Evolutionary conservation across 2,113 vertebrate species (phyloP).

Genomic region (Hippopotamus amphibius): DNA sequence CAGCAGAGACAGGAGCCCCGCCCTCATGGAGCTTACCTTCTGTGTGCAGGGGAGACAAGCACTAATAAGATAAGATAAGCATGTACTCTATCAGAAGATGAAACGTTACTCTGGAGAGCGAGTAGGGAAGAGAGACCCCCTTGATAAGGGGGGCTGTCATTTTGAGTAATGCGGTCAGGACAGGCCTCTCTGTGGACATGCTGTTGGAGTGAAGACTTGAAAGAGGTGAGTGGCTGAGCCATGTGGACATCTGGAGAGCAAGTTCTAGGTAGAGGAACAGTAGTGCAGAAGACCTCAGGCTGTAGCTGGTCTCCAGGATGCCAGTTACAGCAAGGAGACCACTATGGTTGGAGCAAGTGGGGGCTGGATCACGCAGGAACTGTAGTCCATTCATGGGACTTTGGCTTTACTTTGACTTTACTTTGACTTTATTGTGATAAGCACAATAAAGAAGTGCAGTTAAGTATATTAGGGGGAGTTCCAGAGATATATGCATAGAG

Average conservation of each 20-base stretch:
- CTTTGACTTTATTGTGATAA: background rate
- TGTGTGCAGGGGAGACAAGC: background rate
- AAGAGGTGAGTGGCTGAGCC: background rate
- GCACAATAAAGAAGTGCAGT: background rate
- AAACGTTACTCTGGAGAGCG: background rate
- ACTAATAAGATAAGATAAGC: background rate
- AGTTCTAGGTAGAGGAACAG: background rate
- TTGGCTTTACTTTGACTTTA: background rate
- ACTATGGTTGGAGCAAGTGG: no score
- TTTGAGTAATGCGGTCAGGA: background rate
- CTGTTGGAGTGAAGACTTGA: background rate
- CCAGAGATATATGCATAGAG: background rate
- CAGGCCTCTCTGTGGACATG: background rate
- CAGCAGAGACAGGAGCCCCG: rapidly evolving
- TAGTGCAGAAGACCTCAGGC: background rate
- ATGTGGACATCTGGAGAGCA: background rate
- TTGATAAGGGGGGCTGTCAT: background rate
- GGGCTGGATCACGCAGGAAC: background rate
- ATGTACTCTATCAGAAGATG: background rate
- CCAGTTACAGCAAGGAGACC: background rate
- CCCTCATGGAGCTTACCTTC: background rate
- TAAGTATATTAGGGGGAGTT: background rate
- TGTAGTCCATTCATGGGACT: no score
- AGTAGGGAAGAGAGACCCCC: background rate
- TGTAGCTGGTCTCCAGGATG: background rate